Evolutionary conservation across 30 jellyfish, hydroid and myxozoan species (phyloP), one percentile per base, ranked within the genome.

Genomic region (Pseudorhiza aurosa): DNA sequence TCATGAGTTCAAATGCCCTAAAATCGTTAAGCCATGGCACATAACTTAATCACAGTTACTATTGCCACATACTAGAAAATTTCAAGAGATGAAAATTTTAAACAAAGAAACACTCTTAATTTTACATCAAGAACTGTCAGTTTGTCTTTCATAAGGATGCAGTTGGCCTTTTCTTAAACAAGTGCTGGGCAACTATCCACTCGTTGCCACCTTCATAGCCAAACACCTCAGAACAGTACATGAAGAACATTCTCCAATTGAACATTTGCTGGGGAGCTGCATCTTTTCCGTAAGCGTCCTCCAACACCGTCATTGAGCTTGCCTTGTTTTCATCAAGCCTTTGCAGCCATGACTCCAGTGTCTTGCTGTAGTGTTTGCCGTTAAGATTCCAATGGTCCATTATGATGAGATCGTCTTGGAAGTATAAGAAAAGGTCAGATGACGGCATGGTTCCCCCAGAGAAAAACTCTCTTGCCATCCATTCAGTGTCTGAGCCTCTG

Each of bases 361-460:
- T 88, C 57, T 75, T 88, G 77, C 87, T 68, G 57, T 80, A 88
- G 58, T 88, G 97, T 44, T 36, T 67, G 29, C 97, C 97, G 64
- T 88, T 81, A 50, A 88, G 25, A 67, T 74, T 88, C 97, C 97
- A 88, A 49, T 88, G 97, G 51, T 88, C 79, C 49, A 46, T 27
- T 8, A 88, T 74, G 12, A 65, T 22, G 12, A 88, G 58, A 40
- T 88, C 97, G 44, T 88, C 44, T 57, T 88, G 97, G 58, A 88
- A 88, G 70, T 88, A 88, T 28, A 88, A 78, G 45, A 88, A 82
- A 14, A 88, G 59, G 31, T 88, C 97, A 1, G 91, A 63, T 21
- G 97, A 88, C 36, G 95, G 95, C 95, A 81, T 88, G 8, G 95
- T 81, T 3, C 95, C 97, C 11, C 97, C 97, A 4, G 85, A 68